Conservation (phyloP, 2,888 invertebrate species). For the Drosophila mayaguana region DNA sequence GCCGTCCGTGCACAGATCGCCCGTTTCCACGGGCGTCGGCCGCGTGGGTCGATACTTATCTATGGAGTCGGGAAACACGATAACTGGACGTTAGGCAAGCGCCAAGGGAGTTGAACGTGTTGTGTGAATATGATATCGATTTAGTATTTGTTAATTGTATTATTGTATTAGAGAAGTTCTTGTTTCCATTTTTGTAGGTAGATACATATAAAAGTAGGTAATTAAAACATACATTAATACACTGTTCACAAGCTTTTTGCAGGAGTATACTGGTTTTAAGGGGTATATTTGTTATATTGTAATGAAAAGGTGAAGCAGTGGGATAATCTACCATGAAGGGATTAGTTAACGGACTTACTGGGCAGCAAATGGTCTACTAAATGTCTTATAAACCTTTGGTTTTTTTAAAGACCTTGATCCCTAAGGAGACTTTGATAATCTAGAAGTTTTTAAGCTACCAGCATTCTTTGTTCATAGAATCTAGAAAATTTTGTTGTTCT, state of each 20-base stretch:
- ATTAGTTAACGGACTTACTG: neutral
- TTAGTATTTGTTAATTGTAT: constrained; percentile 61
- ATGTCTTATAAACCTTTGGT: too few species aligned
- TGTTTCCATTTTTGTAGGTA: neutral
- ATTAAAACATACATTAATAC: neutral
- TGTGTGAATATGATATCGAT: constrained; percentile 41
- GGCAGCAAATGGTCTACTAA: neutral
- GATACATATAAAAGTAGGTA: neutral
- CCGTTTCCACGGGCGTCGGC: constrained; percentile 25
- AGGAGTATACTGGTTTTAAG: neutral
- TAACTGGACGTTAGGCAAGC: constrained; percentile 63
- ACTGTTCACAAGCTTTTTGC: neutral
- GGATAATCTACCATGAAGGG: neutral
- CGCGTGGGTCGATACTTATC: constrained; percentile 28
- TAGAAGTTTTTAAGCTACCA: too few species aligned
- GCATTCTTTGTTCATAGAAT: too few species aligned
- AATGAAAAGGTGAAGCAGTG: neutral
- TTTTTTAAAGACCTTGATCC: too few species aligned
- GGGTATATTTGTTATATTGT: neutral
- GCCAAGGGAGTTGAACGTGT: constrained; percentile 45
- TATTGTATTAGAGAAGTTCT: constrained; percentile 1
- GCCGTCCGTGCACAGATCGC: constrained; percentile 63
- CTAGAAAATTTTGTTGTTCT: too few species aligned
- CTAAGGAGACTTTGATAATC: too few species aligned
- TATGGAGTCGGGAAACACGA: constrained; percentile 66